Conservation (phyloP, 2,888 invertebrate species). For the Habrosyne pyritoides region DNA sequence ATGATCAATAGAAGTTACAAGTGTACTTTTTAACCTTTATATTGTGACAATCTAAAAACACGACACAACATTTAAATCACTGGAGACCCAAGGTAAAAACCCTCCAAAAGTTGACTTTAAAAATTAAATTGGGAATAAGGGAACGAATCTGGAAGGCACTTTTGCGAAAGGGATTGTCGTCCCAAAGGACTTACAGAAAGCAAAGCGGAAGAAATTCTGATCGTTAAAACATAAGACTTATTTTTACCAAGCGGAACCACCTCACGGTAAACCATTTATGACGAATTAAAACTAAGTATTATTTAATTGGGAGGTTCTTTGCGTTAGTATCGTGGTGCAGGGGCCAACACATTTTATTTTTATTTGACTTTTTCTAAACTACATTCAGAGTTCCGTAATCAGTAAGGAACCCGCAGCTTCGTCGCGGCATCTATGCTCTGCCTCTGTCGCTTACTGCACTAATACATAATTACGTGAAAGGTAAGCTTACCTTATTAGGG, state of each 20-base stretch:
- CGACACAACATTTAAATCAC: background rate
- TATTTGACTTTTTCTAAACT: no score
- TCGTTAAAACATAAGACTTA: background rate
- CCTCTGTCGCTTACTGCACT: no score
- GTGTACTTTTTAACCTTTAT: background rate
- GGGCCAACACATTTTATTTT: no score
- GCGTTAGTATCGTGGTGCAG: no score
- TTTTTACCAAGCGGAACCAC: background rate
- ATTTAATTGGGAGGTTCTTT: no score
- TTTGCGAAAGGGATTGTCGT: constrained; percentile 1
- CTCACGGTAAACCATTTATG: background rate
- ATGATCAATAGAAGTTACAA: background rate
- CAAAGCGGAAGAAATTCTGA: background rate
- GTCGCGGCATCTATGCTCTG: no score
- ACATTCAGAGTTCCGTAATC: no score
- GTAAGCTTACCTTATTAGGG: no score
- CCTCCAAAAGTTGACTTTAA: background rate
- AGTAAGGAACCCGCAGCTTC: no score
- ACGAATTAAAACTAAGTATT: no score
- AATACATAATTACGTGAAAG: no score
- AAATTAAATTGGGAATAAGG: constrained; percentile 1
- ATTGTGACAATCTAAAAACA: background rate
- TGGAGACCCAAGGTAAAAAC: background rate
- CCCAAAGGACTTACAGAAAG: background rate
- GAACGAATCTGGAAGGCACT: background rate